Conservation (phyloP, 2,113 vertebrate genomes). For the Cettia cetti region DNA sequence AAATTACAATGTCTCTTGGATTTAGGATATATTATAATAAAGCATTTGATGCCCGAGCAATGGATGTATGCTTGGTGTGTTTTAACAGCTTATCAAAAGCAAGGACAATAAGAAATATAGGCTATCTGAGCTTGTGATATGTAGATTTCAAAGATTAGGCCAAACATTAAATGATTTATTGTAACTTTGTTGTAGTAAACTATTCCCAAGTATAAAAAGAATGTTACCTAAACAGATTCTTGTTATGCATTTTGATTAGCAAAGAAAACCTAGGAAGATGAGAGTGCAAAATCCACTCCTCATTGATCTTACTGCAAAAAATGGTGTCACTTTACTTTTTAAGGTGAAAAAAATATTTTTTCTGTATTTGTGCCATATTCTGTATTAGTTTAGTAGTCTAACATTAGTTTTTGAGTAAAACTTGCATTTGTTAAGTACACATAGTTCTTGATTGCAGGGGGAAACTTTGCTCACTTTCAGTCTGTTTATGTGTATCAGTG, state of each 20-base stretch:
- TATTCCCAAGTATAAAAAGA: neutral
- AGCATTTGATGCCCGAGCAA: neutral
- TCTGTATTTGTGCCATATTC: neutral
- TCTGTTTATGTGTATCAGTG: neutral
- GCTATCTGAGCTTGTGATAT: neutral
- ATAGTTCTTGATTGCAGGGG: neutral
- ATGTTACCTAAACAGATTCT: neutral
- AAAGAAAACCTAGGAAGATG: constrained; percentile 38
- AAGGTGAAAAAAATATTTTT: neutral
- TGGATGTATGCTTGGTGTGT: neutral
- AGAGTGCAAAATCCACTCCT: constrained; percentile 60
- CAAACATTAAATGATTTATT: neutral
- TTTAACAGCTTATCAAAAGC: neutral
- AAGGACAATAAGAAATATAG: neutral
- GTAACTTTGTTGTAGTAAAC: neutral
- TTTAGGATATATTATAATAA: neutral
- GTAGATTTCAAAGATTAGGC: neutral
- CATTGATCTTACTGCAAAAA: constrained; percentile 50
- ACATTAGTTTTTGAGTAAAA: neutral
- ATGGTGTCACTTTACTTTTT: neutral
- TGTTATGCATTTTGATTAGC: constrained; percentile 3
- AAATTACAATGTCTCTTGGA: neutral
- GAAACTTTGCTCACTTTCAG: neutral
- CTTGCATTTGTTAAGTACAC: neutral
- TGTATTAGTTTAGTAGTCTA: neutral